Evolutionary conservation across 2,888 invertebrate species (phyloP).

Genomic region (Troides oblongomaculatus): DNA sequence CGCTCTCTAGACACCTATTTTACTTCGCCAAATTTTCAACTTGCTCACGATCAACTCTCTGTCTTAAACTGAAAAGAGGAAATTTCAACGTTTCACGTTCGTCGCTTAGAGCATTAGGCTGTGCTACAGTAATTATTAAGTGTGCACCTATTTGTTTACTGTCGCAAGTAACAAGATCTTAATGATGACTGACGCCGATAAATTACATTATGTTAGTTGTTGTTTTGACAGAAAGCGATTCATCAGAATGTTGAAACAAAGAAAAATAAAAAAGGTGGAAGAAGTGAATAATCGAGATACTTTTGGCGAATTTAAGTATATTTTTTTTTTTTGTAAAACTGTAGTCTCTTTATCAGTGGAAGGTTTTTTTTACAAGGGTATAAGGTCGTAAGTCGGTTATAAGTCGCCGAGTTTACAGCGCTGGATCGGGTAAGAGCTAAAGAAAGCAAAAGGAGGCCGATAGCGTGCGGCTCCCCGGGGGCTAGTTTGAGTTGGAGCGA

Average conservation of each 20-base stretch:
- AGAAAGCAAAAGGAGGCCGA: constrained; percentile 62
- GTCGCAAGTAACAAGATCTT: constrained; percentile 74
- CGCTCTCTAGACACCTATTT: constrained; percentile 64
- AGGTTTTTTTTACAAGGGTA: constrained; percentile 49
- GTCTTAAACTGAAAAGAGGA: constrained; percentile 34
- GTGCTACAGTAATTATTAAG: constrained; percentile 69
- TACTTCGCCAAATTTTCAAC: constrained; percentile 71
- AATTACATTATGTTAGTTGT: constrained; percentile 53
- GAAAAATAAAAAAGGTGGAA: not conserved
- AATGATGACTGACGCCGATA: constrained; percentile 73
- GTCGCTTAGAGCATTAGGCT: constrained; percentile 50
- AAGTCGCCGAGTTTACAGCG: constrained; percentile 57
- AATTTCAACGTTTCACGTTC: constrained; percentile 28
- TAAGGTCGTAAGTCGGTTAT: constrained; percentile 55
- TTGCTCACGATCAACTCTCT: constrained; percentile 41
- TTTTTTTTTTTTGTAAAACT: too few relatives aligned
- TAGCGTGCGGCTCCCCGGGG: constrained; percentile 60
- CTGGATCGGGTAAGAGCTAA: constrained; percentile 39
- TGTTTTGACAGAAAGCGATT: constrained; percentile 29
- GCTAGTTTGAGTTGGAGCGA: constrained; percentile 72
- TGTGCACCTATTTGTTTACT: constrained; percentile 77
- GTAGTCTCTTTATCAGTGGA: constrained; percentile 54
- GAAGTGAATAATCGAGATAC: not conserved
- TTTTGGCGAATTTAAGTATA: not conserved
- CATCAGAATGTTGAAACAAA: constrained; percentile 9